Evolutionary conservation across 37 sponge, comb jelly and placozoan genomes (phyloP), one percentile per base, ranked within the genome.

Genomic region (Crambe crambe): DNA sequence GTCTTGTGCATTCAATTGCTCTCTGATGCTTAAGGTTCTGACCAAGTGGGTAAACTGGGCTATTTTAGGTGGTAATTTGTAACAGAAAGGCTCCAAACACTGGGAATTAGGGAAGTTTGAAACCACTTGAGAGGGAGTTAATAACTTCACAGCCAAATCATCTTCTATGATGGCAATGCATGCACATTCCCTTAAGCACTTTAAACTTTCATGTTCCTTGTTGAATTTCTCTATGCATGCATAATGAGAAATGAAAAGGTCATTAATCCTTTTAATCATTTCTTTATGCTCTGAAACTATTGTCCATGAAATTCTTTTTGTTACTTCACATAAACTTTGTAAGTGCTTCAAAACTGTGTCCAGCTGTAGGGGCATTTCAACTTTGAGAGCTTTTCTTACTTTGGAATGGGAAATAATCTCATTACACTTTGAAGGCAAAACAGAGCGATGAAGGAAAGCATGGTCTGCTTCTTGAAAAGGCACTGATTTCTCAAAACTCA

Each of bases 301-400:
- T n/a, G n/a, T n/a, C n/a, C n/a, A n/a, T n/a, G n/a, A n/a, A n/a
- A n/a, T n/a, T n/a, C n/a, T n/a, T n/a, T n/a, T n/a, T n/a, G n/a
- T n/a, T n/a, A n/a, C n/a, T n/a, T n/a, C 5, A 41, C 6, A 72
- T 10, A 29, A 17, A 54, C 2, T 2, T 26, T 47, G 31, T 2
- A 86, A 38, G 61, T 86, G 78, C 23, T 44, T 47, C 17, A 62
- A 35, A 18, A 86, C 78, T 43, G 86, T 73, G 60, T 39, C n/a
- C 2, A 42, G 20, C 2, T 9, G 29, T 25, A 78, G 56, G 12
- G 86, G 86, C 2, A 25, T 29, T 32, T 78, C 78, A 60, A 78
- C 44, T 23, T 31, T 5, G 4, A 86, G 57, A 2, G 70, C 68
- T 9, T 67, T 26, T 1, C 1, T 1, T 22, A 72, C 23, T 29